Evolutionary conservation across 1,140 invertebrate species (phyloP).

Genomic region (Helicorthomorpha holstii): DNA sequence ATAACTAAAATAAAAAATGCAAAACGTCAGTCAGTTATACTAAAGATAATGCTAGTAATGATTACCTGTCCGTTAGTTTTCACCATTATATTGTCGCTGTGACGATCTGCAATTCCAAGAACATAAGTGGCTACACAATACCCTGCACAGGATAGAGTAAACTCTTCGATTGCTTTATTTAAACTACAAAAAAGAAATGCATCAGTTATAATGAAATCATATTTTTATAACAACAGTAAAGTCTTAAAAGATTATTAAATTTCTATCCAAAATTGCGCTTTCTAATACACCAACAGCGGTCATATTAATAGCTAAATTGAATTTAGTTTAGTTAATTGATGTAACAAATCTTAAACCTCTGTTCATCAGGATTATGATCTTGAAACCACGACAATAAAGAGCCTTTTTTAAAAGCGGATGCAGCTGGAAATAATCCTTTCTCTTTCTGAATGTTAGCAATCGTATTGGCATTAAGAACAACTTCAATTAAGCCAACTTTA

Average conservation of each 20-base stretch:
- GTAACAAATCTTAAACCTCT: no score
- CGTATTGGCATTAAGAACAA: slow-evolving; percentile 81
- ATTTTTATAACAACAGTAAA: no score
- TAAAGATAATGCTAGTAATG: background rate
- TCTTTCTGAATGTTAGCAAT: slow-evolving; percentile 93
- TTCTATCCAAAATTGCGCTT: background rate
- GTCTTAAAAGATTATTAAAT: background rate
- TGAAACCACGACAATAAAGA: slow-evolving; percentile 49
- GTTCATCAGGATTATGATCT: slow-evolving; percentile 26
- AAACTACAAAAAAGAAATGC: slow-evolving; percentile 20
- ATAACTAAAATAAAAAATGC: no score
- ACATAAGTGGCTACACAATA: slow-evolving; percentile 46
- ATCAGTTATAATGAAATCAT: background rate
- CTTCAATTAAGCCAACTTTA: slow-evolving; percentile 82
- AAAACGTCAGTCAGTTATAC: background rate
- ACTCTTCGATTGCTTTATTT: slow-evolving; percentile 36
- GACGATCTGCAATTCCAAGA: slow-evolving; percentile 40
- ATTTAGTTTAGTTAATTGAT: no score
- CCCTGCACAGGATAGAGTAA: slow-evolving; percentile 42
- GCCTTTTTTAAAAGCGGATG: slow-evolving; percentile 67
- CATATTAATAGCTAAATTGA: background rate
- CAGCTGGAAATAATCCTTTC: slow-evolving; percentile 64
- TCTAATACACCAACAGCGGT: no score
- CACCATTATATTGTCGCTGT: slow-evolving; percentile 45
- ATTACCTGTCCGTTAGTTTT: slow-evolving; percentile 32